phyloP scores from a whole-genome alignment of 1,140 invertebrate species.

The Scaptodrosophila lebanonensis region DNA sequence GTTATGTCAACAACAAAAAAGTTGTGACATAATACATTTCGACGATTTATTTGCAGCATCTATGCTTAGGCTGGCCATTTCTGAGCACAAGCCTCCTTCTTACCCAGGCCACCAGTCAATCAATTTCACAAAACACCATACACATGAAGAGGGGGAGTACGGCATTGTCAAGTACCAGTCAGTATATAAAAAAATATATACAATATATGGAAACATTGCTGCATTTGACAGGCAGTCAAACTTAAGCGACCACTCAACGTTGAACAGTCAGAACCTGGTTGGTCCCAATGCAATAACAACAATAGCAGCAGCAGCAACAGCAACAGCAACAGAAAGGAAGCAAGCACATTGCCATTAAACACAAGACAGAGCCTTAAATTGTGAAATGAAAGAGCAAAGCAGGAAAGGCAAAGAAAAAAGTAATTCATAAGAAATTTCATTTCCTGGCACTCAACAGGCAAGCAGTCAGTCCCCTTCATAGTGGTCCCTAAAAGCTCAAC shows the following conservation, averaged over 20 bases:
- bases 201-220: slow-evolving; percentile 72
- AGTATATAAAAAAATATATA: slow-evolving; percentile 20
- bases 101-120: too few relatives aligned
- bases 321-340: too few relatives aligned
- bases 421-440: slow-evolving; percentile 71
- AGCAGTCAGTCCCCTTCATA: not conserved
- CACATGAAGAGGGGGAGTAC: too few relatives aligned
- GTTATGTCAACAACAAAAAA: slow-evolving; percentile 35
- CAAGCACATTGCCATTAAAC: slow-evolving; percentile 25
- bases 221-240: slow-evolving; percentile 72
- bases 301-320: slow-evolving; percentile 20
- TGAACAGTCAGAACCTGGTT: slow-evolving; percentile 6
- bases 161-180: slow-evolving; percentile 62
- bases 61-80: too few relatives aligned
- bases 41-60: slow-evolving; percentile 67
- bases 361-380: slow-evolving; percentile 23
- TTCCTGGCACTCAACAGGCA: slow-evolving; percentile 61
- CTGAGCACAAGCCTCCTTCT: too few relatives aligned
- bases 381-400: slow-evolving; percentile 15
- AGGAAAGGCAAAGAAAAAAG: slow-evolving; percentile 31
- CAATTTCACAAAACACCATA: too few relatives aligned
- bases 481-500: not conserved
- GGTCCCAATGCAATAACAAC: too few relatives aligned
- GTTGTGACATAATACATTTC: slow-evolving; percentile 50
- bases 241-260: slow-evolving; percentile 60